Conservation (phyloP, 2,888 invertebrate species). For the Pristionchus maxplancki region DNA sequence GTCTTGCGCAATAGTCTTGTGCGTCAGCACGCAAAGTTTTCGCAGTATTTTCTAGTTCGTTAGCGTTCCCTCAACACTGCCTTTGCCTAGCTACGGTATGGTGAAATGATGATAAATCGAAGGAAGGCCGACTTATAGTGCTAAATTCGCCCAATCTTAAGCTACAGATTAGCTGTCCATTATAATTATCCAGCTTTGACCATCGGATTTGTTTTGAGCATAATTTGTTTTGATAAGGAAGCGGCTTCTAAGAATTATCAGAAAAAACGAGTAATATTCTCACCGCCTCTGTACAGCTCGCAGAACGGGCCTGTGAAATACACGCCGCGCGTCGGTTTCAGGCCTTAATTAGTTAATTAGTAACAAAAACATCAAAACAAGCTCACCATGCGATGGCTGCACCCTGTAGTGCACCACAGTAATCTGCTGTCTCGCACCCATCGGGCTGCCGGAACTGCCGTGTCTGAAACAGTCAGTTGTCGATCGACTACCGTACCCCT, state of each 20-base stretch:
- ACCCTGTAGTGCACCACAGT: slow-evolving; percentile 36
- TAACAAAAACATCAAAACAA: background rate
- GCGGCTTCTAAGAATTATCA: background rate
- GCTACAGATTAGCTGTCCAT: no score
- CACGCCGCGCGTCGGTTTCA: background rate
- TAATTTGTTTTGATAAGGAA: no score
- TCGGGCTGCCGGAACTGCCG: background rate
- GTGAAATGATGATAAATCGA: background rate
- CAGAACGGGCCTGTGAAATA: slow-evolving; percentile 38
- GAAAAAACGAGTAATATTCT: background rate
- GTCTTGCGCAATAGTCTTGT: background rate
- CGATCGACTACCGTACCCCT: no score
- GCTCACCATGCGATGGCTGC: background rate
- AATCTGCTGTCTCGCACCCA: slow-evolving; percentile 2
- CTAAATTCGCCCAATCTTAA: no score
- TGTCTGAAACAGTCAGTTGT: background rate
- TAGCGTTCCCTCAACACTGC: background rate
- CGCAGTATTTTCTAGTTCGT: background rate
- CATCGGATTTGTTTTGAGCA: background rate
- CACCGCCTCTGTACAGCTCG: slow-evolving; percentile 32
- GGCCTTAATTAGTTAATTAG: background rate
- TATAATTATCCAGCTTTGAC: no score
- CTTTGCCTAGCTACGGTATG: background rate
- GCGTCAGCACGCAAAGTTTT: background rate
- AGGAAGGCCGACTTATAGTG: no score